These are phyloP conservation scores for Dipodomys merriami DNA, from an alignment of 2,113 vertebrate species.

Conservation along the genomic window DNA sequence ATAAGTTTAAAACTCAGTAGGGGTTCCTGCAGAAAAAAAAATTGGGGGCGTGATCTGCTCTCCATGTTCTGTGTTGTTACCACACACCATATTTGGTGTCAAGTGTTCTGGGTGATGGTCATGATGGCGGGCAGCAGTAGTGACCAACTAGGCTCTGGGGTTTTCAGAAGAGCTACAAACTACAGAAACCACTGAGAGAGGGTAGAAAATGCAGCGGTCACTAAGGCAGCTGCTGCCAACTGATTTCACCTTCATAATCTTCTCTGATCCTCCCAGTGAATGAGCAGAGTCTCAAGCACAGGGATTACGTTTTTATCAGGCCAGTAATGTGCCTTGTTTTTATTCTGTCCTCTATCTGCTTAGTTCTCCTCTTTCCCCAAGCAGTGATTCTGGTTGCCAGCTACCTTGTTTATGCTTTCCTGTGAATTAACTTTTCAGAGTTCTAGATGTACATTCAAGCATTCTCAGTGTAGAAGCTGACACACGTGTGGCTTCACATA, in stretches of 20 bases:
- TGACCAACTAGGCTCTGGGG: background rate
- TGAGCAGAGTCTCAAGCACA: background rate
- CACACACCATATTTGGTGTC: background rate
- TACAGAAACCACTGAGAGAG: background rate
- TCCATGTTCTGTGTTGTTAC: background rate
- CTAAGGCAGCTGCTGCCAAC: background rate
- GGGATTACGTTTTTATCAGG: background rate
- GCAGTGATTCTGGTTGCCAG: background rate
- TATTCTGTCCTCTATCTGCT: background rate
- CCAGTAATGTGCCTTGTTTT: background rate
- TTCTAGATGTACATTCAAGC: background rate
- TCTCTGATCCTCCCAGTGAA: background rate
- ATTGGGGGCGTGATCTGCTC: background rate
- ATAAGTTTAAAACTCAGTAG: too few relatives aligned
- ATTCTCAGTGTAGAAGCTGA: background rate
- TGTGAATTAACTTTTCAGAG: background rate
- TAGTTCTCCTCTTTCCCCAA: background rate
- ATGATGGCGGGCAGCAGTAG: background rate
- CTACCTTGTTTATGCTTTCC: slow-evolving; percentile 16
- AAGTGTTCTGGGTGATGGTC: background rate
- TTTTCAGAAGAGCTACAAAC: background rate
- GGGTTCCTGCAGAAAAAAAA: too few relatives aligned
- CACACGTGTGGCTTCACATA: background rate
- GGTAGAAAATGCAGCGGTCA: background rate
- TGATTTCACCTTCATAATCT: background rate